A percentile compares a stretch with the other conserved stretches of the same genome.
phyloP scores from a whole-genome alignment of 2,113 vertebrate genomes.

The Atrichornis clamosus region DNA sequence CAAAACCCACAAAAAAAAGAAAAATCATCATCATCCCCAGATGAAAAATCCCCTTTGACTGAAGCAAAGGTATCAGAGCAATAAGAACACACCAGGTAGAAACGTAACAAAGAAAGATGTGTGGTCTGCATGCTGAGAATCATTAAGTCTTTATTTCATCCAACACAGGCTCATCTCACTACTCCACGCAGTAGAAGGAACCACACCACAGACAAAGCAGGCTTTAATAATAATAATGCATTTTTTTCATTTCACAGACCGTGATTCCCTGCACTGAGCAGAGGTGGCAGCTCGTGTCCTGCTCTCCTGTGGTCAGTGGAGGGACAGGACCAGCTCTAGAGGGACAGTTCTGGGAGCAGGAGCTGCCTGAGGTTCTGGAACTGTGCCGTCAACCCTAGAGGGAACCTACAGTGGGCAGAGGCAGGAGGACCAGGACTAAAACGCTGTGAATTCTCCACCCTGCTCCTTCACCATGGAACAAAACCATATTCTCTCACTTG shows the following conservation, averaged over 20 bases:
- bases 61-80: not conserved
- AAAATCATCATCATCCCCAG: not conserved
- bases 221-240: not conserved
- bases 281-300: not conserved
- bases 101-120: not conserved
- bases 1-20: too few relatives aligned
- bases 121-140: not conserved
- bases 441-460: not conserved
- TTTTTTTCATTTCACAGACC: not conserved
- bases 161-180: not conserved
- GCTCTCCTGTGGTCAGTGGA: not conserved
- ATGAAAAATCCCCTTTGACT: not conserved
- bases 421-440: not conserved
- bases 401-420: not conserved
- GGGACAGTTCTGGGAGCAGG: not conserved
- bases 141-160: not conserved
- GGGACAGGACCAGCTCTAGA: not conserved
- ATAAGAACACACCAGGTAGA: not conserved
- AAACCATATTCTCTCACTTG: not conserved
- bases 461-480: not conserved
- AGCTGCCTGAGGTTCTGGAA: not conserved
- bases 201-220: not conserved
- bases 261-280: not conserved
- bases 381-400: fast-evolving
- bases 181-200: not conserved